Conservation (phyloP, 1,140 invertebrate genomes). For the Drosophila leontia region DNA sequence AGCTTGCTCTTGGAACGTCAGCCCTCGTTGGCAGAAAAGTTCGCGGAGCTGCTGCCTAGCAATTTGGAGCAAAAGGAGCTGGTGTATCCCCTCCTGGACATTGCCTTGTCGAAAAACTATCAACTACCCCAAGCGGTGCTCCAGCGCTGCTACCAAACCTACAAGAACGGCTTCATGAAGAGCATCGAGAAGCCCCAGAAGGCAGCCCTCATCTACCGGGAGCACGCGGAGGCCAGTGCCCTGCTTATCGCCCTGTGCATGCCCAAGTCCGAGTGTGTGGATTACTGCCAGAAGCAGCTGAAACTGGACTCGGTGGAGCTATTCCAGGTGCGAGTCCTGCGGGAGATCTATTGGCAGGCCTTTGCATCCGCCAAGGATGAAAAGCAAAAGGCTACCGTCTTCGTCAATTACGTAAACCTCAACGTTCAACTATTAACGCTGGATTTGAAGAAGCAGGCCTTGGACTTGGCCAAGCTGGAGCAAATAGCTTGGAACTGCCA, state of each 20-base stretch:
- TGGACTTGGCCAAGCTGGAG: slow-evolving; percentile 64
- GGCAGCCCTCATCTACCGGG: slow-evolving; percentile 87
- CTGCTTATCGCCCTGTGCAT: slow-evolving; percentile 86
- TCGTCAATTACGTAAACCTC: slow-evolving; percentile 86
- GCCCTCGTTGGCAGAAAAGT: slow-evolving; percentile 84
- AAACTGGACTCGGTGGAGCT: slow-evolving; percentile 87
- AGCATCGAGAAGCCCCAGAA: slow-evolving; percentile 88
- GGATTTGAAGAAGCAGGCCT: slow-evolving; percentile 86
- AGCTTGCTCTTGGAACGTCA: slow-evolving; percentile 86
- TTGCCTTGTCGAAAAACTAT: slow-evolving; percentile 84
- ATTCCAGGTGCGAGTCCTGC: slow-evolving; percentile 86
- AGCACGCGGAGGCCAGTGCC: slow-evolving; percentile 85
- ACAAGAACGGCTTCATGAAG: slow-evolving; percentile 87
- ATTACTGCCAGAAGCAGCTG: slow-evolving; percentile 86
- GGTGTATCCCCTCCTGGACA: slow-evolving; percentile 86
- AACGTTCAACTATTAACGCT: slow-evolving; percentile 86
- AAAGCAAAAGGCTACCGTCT: slow-evolving; percentile 82
- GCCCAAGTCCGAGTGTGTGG: slow-evolving; percentile 86
- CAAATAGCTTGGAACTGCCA: slow-evolving; percentile 66
- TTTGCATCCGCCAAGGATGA: slow-evolving; percentile 56
- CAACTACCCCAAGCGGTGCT: slow-evolving; percentile 84
- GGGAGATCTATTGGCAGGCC: slow-evolving; percentile 86
- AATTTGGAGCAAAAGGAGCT: slow-evolving; percentile 86
- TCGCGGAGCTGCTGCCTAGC: slow-evolving; percentile 60
- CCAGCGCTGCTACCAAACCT: slow-evolving; percentile 86